phyloP scores from a whole-genome alignment of 1,140 invertebrate species.

The Bombyx mori region ASM3026992v2 NC_085129.1:9002001-9002500 shows the following conservation, averaged over 20 bases:
- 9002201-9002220: constrained; percentile 78
- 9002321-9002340: too few relatives aligned
- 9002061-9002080: constrained; percentile 79
- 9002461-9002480: too few relatives aligned
- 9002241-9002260: constrained; percentile 82
- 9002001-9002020: constrained; percentile 45
- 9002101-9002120: constrained; percentile 41
- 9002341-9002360: too few relatives aligned
- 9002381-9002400: too few relatives aligned
- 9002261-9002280: neutral
- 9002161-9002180: constrained; percentile 82
- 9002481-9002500: too few relatives aligned
- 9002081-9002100: constrained; percentile 86
- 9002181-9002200: constrained; percentile 77
- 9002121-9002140: constrained; percentile 80
- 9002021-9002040: constrained; percentile 77
- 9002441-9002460: too few relatives aligned
- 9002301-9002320: too few relatives aligned
- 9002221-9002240: constrained; percentile 88
- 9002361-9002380: too few relatives aligned
- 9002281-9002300: too few relatives aligned
- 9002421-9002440: too few relatives aligned
- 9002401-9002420: too few relatives aligned
- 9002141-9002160: constrained; percentile 81
- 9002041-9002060: constrained; percentile 84